A percentile compares a stretch with the other conserved stretches of the same genome.
Conservation (phyloP, 2,888 invertebrate genomes). For the Heliconius ismenius region DNA sequence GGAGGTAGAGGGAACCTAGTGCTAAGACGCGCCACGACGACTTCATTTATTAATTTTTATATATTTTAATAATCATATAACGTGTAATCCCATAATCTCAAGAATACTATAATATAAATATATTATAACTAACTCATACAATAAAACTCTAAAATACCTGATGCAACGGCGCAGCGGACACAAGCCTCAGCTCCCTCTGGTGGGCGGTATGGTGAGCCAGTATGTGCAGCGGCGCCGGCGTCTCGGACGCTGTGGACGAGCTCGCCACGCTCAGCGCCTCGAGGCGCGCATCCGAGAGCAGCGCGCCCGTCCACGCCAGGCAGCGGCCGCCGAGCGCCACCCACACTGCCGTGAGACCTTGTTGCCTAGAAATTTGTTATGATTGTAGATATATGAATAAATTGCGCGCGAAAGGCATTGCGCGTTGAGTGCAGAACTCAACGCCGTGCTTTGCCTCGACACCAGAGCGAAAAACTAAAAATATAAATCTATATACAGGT, state of each 20-base stretch:
- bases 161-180: constrained; percentile 87
- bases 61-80: no score
- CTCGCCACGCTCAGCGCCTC: constrained; percentile 80
- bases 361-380: constrained; percentile 81
- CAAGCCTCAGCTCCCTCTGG: constrained; percentile 86
- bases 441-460: no score
- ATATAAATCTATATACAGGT: no score
- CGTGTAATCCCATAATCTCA: no score
- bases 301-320: constrained; percentile 87
- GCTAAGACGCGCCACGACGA: no score
- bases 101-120: no score
- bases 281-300: constrained; percentile 89
- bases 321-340: constrained; percentile 94
- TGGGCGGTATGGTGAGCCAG: constrained; percentile 85
- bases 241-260: constrained; percentile 48
- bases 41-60: no score
- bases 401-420: no score
- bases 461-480: no score
- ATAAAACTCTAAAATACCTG: constrained; percentile 70
- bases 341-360: constrained; percentile 93
- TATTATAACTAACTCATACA: no score
- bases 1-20: no score
- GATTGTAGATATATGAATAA: neutral
- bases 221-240: constrained; percentile 84
- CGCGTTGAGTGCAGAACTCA: no score